Percentiles rank a stretch among this genome's conserved stretches.
Evolutionary conservation across 2,888 invertebrate genomes (phyloP).

Genomic region (Trypoxylon attenuatum): DNA sequence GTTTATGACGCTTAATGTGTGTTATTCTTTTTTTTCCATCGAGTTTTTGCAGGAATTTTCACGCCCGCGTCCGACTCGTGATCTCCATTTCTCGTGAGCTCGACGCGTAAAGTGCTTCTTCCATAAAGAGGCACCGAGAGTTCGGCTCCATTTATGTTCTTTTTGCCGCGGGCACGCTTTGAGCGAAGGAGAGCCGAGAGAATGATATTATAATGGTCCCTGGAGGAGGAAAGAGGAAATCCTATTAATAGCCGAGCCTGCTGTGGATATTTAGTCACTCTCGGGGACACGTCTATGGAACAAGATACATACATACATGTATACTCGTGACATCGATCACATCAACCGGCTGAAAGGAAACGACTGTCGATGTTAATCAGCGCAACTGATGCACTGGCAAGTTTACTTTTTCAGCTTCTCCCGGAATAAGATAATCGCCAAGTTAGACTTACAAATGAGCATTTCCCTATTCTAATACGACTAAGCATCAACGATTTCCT

Average conservation of each 20-base stretch:
- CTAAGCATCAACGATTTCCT: no score
- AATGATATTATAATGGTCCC: slow-evolving; percentile 15
- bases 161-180: neutral
- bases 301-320: no score
- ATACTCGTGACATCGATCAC: slow-evolving; percentile 26
- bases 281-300: slow-evolving; percentile 36
- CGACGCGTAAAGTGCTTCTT: slow-evolving; percentile 1
- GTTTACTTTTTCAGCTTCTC: no score
- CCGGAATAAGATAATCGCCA: no score
- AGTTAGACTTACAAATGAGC: no score
- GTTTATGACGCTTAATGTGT: neutral
- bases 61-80: slow-evolving; percentile 9
- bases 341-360: slow-evolving; percentile 55
- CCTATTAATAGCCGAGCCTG: slow-evolving; percentile 45
- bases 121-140: slow-evolving; percentile 2
- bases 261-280: slow-evolving; percentile 46
- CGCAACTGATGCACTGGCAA: slow-evolving; percentile 23
- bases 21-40: neutral
- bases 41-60: neutral
- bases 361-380: slow-evolving; percentile 58
- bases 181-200: neutral
- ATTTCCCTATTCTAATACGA: no score
- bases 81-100: slow-evolving; percentile 7
- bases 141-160: slow-evolving; percentile 11
- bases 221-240: slow-evolving; percentile 39